A percentile compares a stretch with the other conserved stretches of the same genome.
phyloP scores from a whole-genome alignment of 2,113 vertebrate species.

The Ardeotis arabs region DNA sequence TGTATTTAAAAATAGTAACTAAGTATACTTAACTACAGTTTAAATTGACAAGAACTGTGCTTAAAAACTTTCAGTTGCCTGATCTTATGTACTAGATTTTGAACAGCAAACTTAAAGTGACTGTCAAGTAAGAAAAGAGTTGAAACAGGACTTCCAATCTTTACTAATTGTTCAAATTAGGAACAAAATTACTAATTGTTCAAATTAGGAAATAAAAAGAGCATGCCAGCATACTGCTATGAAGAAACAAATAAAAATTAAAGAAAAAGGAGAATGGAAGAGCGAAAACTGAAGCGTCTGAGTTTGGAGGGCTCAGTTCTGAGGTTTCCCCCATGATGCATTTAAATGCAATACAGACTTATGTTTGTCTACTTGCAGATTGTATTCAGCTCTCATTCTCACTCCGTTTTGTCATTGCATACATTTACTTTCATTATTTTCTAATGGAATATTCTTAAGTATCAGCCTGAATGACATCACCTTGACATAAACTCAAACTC shows the following conservation, averaged over 20 bases:
- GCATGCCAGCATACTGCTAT: background rate
- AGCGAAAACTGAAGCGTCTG: background rate
- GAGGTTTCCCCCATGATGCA: background rate
- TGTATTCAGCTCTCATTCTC: background rate
- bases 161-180: background rate
- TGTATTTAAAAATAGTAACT: background rate
- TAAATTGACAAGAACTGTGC: background rate
- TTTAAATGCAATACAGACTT: background rate
- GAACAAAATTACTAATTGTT: background rate
- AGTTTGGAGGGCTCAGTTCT: background rate
- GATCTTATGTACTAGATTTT: background rate
- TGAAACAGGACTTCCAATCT: background rate
- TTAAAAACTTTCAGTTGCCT: background rate
- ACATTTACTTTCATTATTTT: background rate
- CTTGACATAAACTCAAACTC: background rate
- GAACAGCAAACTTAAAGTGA: background rate
- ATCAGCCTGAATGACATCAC: background rate
- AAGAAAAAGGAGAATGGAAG: background rate
- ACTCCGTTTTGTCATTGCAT: accelerated
- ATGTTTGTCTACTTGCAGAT: background rate
- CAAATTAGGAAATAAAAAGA: background rate
- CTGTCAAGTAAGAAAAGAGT: background rate
- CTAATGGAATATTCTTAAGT: background rate
- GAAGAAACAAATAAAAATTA: background rate
- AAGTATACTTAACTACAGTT: background rate